Evolutionary conservation across 2,113 vertebrate genomes (phyloP).

Genomic region (Microcebus ravelobensis): DNA sequence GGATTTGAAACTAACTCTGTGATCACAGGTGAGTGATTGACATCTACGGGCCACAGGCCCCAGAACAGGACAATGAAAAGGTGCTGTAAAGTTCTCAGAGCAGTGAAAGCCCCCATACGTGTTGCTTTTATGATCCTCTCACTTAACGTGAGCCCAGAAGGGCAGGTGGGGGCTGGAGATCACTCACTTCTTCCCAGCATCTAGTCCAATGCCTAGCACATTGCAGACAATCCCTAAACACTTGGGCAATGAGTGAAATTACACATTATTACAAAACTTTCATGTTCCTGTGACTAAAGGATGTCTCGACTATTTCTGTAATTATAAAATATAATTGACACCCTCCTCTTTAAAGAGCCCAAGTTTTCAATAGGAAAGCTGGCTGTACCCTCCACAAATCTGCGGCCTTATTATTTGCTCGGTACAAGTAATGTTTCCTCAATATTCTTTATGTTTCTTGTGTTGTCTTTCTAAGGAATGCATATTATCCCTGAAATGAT

Average conservation of each 20-base stretch:
- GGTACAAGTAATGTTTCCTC: conserved; percentile 53
- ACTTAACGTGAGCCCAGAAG: no score
- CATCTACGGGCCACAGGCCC: not conserved
- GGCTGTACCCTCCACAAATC: conserved; percentile 37
- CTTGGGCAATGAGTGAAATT: no score
- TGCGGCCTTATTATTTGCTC: conserved; percentile 51
- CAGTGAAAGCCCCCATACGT: rapidly evolving
- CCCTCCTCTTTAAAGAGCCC: conserved; percentile 49
- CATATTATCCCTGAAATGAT: conserved; percentile 19
- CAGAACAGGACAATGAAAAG: not conserved
- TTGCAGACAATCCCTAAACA: no score
- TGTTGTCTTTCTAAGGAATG: not conserved
- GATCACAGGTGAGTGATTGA: no score
- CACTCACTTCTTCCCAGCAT: not conserved
- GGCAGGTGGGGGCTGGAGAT: rapidly evolving
- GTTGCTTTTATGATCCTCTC: not conserved
- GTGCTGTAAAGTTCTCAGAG: not conserved
- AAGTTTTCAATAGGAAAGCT: conserved; percentile 53
- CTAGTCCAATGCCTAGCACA: rapidly evolving
- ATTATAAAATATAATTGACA: not conserved
- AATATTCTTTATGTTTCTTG: not conserved
- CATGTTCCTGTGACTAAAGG: not conserved
- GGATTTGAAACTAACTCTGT: not conserved
- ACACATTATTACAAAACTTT: not conserved
- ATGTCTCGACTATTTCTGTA: not conserved